Evolutionary conservation across 2,888 invertebrate species (phyloP), one percentile per base, ranked within the genome.

Genomic region (Saturnia pavonia): DNA sequence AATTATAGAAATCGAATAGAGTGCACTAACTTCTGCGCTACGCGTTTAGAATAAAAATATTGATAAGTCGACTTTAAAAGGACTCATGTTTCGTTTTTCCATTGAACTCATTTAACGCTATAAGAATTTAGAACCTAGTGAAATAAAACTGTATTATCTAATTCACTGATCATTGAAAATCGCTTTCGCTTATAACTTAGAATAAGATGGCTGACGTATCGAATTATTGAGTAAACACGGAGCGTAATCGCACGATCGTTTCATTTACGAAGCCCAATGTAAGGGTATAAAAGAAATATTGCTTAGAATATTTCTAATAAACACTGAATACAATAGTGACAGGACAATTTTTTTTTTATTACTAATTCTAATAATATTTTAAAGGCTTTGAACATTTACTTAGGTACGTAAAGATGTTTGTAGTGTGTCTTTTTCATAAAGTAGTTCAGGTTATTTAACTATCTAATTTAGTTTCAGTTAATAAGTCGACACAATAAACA

Each of bases 211-310:
- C 75, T 75, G 83, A 87, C 88, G 88, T 88, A 91, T 92, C 93
- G 92, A 92, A 94, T 93, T 93, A 93, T 94, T 92, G 91, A 91
- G 92, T 92, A 94, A 94, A 93, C 92, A 94, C 90, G 88, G 85
- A 83, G 79, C 82, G 88, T 91, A 91, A 91, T 91, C 91, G 89
- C 82, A 78, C 86, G 83, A 90, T 90, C 91, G 89, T 88, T 91
- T 88, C 90, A 88, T 89, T 86, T 87, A 87, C 40, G 85, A 88
- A 87, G 84, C 85, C 82, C 79, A 86, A 84, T 86, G 90, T 87
- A 87, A 60, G 89, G 88, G 89, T 83, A 88, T 82, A 80, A 78
- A 78, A 90, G 89, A 89, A 86, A 90, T 91, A 90, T 90, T 79
- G 84, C 85, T 78, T 74, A 76, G 78, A 84, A 87, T 88, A 89